Conservation (phyloP, 2,888 invertebrate genomes). For the Nomada fabriciana region DNA sequence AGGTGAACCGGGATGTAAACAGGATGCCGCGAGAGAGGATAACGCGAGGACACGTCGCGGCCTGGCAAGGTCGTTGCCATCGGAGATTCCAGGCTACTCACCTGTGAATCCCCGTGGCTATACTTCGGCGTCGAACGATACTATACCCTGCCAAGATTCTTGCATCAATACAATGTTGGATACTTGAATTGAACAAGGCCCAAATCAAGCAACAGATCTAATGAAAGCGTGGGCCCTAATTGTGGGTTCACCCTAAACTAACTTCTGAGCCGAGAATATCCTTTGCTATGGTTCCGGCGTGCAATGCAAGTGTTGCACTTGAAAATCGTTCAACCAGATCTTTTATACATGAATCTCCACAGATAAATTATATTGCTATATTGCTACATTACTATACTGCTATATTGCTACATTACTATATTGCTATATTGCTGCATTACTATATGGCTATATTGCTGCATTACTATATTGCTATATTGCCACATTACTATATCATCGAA, state of each 20-base stretch:
- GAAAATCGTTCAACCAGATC: background rate
- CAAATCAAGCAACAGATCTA: too few relatives aligned
- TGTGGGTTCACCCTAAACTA: background rate
- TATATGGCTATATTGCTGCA: too few relatives aligned
- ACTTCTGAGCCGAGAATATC: background rate
- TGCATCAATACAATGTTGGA: background rate
- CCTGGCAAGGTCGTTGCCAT: constrained; percentile 66
- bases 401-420: too few relatives aligned
- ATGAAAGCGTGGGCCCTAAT: too few relatives aligned
- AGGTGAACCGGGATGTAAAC: constrained; percentile 73
- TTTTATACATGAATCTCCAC: background rate
- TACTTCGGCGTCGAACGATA: background rate
- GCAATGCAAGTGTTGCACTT: background rate
- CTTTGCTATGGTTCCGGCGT: background rate
- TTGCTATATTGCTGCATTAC: too few relatives aligned
- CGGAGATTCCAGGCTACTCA: constrained; percentile 58
- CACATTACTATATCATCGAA: too few relatives aligned
- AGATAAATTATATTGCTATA: too few relatives aligned
- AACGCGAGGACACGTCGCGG: constrained; percentile 61
- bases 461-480: too few relatives aligned
- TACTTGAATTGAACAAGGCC: too few relatives aligned
- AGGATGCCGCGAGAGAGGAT: constrained; percentile 70
- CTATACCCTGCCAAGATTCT: background rate
- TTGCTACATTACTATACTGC: too few relatives aligned
- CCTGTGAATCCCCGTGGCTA: constrained; percentile 33